Evolutionary conservation across 2,797 vertebrate genomes (phyloP), one percentile per base, ranked within the genome.

Genomic region (Cuniculus paca): DNA sequence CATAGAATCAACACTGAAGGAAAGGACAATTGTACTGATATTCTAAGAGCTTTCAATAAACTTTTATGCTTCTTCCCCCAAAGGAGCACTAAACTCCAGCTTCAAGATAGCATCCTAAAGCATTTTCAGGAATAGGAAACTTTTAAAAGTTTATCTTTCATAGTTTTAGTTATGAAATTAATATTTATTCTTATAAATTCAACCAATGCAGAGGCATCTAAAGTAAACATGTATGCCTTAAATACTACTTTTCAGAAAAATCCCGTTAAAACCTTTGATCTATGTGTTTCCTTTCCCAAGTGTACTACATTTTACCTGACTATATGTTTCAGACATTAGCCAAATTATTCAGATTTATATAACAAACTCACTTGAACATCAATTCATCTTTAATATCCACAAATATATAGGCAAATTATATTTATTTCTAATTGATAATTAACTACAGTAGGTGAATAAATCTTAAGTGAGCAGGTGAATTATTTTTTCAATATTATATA

Each of bases 121-220:
- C 13, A 28, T 81, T 60, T 48, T 54, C 78, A 82, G 16, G 2
- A 58, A 58, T 20, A 63, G 8, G 19, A 90, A 94, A 74, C 16
- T 42, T 91, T 50, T 31, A 60, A 42, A 63, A 56, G 52, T 58
- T 84, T 91, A 83, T 45, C 9, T 28, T 79, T n/a, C 70, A n/a
- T 87, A 61, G 52, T 92, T 65, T 74, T 10, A 94, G 31, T 63
- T 77, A 88, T 58, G 6, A 88, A 87, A 79, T 75, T 63, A 90
- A 77, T 28, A 60, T 83, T 75, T 90, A 72, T 58, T 91, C 24
- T 63, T 89, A 77, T 48, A 88, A 86, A 83, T 83, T 74, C 42
- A 94, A 84, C 10, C 14, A 78, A 48, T 70, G 70, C 28, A 83
- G 45, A 48, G 75, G 14, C 12, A 84, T 70, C 22, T 88, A 63